These are phyloP conservation scores for Amiota minor DNA, from an alignment of 2,888 invertebrate species.

Conservation along the genomic window DNA sequence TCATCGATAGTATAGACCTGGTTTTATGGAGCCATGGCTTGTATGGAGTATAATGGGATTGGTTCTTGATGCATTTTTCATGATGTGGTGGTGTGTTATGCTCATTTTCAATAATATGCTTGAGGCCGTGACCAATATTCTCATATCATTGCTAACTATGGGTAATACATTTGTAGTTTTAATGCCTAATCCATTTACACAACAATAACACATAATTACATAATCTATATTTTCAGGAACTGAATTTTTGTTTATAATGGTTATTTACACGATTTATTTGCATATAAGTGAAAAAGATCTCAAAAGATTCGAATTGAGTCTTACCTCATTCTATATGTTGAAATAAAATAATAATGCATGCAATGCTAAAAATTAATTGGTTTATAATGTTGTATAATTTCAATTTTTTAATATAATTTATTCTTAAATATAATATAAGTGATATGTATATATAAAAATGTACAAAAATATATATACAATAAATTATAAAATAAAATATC, in stretches of 20 bases:
- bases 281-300: background rate
- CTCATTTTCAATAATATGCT: background rate
- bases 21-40: slow-evolving; percentile 7
- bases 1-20: background rate
- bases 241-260: slow-evolving; percentile 14
- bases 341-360: no score
- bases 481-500: no score
- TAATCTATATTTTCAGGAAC: background rate
- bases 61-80: slow-evolving; percentile 4
- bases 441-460: background rate
- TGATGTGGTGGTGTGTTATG: slow-evolving; percentile 1
- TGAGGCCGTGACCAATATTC: slow-evolving; percentile 14
- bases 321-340: no score
- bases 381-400: no score
- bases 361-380: no score
- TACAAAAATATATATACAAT: no score
- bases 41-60: slow-evolving; percentile 12
- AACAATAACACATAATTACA: background rate
- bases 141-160: slow-evolving; percentile 18
- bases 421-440: no score
- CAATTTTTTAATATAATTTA: no score
- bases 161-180: background rate
- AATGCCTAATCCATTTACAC: no score
- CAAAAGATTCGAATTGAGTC: no score
- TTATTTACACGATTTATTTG: slow-evolving; percentile 11